These are phyloP conservation scores for Diprion similis DNA, from an alignment of 1,140 invertebrate genomes.

Conservation along the genomic window DNA sequence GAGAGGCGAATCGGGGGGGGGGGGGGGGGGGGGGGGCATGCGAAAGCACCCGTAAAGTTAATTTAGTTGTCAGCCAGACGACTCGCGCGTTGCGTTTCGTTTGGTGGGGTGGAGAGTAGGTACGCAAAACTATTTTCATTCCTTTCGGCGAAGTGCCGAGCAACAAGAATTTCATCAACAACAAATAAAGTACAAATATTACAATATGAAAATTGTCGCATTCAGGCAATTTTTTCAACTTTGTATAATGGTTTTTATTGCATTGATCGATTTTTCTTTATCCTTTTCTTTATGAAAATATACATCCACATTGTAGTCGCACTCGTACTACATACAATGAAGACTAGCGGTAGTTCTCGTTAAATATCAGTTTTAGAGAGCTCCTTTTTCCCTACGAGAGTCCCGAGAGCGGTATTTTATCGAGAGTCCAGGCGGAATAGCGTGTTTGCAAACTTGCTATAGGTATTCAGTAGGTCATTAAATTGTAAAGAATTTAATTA, in stretches of 20 bases:
- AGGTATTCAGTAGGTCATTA: too few relatives aligned
- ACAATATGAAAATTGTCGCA: neutral
- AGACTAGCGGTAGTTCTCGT: neutral
- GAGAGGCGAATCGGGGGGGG: neutral
- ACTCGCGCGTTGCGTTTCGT: constrained; percentile 16
- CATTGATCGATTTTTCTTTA: too few relatives aligned
- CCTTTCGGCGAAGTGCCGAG: constrained; percentile 10
- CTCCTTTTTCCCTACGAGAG: neutral
- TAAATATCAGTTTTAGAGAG: neutral
- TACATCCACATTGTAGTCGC: too few relatives aligned
- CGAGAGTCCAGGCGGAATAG: too few relatives aligned
- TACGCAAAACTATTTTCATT: constrained; percentile 29
- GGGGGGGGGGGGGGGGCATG: constrained; percentile 28
- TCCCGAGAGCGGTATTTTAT: too few relatives aligned
- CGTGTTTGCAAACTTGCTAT: too few relatives aligned
- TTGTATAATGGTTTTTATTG: too few relatives aligned
- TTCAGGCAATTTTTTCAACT: too few relatives aligned
- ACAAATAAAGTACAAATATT: neutral
- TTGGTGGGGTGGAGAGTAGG: neutral
- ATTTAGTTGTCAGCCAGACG: constrained; percentile 47
- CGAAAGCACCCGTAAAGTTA: constrained; percentile 46
- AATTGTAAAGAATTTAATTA: too few relatives aligned
- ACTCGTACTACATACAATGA: too few relatives aligned
- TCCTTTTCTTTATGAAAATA: too few relatives aligned
- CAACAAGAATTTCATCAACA: neutral